These are phyloP conservation scores for Eulimnadia texana DNA, from an alignment of 1,140 invertebrate species.

Conservation along the genomic window DNA sequence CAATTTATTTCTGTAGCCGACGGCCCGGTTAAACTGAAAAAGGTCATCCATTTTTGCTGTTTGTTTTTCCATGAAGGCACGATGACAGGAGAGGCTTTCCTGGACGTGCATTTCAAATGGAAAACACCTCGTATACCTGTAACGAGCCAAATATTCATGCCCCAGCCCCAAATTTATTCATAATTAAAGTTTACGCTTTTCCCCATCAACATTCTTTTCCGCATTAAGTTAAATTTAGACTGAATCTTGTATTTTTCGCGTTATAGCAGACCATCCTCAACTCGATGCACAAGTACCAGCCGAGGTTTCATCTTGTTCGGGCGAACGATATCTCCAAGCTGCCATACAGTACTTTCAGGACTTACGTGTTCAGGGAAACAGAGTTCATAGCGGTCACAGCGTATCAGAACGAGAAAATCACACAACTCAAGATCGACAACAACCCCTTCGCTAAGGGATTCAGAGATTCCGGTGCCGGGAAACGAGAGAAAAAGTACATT, in stretches of 20 bases:
- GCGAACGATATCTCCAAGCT: slow-evolving; percentile 94
- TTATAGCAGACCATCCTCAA: slow-evolving; percentile 80
- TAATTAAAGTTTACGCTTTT: no score
- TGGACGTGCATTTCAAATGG: neutral
- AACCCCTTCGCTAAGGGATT: slow-evolving; percentile 99
- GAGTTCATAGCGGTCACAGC: slow-evolving; percentile 96
- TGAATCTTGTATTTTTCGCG: neutral
- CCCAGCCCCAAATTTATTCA: no score
- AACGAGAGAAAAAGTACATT: slow-evolving; percentile 78
- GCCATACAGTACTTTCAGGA: slow-evolving; percentile 90
- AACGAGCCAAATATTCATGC: no score
- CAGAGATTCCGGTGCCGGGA: slow-evolving; percentile 85
- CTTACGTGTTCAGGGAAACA: slow-evolving; percentile 97
- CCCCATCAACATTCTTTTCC: no score
- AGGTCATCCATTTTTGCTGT: neutral
- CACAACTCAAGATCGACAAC: slow-evolving; percentile 96
- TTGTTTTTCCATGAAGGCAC: neutral
- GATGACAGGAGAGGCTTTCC: neutral
- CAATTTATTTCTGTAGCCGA: no score
- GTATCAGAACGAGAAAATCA: slow-evolving; percentile 97
- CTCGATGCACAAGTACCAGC: slow-evolving; percentile 99
- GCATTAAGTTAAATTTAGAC: no score
- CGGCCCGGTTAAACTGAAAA: neutral
- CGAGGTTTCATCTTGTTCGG: slow-evolving; percentile 93
- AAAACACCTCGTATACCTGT: neutral